A percentile compares a stretch with the other conserved stretches of the same genome.
phyloP scores from a whole-genome alignment of 2,888 invertebrate species.

The Microctonus hyperodae region DNA sequence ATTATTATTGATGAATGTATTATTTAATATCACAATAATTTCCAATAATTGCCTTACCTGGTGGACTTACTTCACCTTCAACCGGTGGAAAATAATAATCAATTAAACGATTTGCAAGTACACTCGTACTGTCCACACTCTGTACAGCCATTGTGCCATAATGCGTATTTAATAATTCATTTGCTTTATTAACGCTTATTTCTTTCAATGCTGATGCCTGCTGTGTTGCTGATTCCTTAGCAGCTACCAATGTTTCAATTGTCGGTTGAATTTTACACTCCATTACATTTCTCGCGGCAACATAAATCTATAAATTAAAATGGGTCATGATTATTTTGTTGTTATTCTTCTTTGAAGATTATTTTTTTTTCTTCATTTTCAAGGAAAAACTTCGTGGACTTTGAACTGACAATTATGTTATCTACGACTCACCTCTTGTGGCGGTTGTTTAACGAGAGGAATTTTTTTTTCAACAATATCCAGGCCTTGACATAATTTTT shows the following conservation, averaged over 20 bases:
- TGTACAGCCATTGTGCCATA: slow-evolving; percentile 74
- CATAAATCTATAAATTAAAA: slow-evolving; percentile 53
- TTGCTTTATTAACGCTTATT: slow-evolving; percentile 75
- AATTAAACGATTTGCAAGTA: slow-evolving; percentile 74
- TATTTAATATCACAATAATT: too few species aligned
- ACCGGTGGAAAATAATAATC: slow-evolving; percentile 77
- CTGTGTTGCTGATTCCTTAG: slow-evolving; percentile 67
- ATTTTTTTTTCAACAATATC: slow-evolving; percentile 67
- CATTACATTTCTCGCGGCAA: slow-evolving; percentile 59
- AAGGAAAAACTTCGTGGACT: slow-evolving; percentile 2
- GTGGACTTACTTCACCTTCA: slow-evolving; percentile 63
- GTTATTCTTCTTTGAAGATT: too few species aligned
- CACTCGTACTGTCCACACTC: slow-evolving; percentile 75
- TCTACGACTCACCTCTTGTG: slow-evolving; percentile 63
- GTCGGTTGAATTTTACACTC: slow-evolving; percentile 57
- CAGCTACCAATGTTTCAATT: slow-evolving; percentile 61
- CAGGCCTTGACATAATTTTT: slow-evolving; percentile 66
- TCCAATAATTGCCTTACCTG: slow-evolving; percentile 55
- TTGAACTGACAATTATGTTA: background rate
- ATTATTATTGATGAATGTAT: background rate
- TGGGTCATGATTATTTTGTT: slow-evolving; percentile 1
- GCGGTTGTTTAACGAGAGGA: slow-evolving; percentile 67
- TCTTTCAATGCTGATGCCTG: slow-evolving; percentile 74
- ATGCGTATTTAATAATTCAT: slow-evolving; percentile 74
- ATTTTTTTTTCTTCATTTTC: too few species aligned